A percentile compares a stretch with the other conserved stretches of the same genome.
phyloP scores from a whole-genome alignment of 2,797 vertebrate species.

The Borostomias antarcticus region DNA sequence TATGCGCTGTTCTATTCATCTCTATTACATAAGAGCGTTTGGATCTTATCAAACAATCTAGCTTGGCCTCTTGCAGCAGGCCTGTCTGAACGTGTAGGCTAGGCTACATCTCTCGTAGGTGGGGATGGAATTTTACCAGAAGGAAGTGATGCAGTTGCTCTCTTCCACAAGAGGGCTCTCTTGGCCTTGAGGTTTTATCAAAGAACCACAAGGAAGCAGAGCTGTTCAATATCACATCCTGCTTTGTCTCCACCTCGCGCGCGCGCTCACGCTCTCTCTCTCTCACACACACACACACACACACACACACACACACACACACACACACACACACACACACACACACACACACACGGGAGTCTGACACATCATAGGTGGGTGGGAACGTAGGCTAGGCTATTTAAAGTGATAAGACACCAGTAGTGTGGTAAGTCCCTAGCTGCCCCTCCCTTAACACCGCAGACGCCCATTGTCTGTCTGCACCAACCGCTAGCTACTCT shows the following conservation, averaged over 20 bases:
- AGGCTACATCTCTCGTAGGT: constrained; percentile 44
- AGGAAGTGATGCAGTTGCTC: neutral
- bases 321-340: neutral
- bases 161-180: constrained; percentile 55
- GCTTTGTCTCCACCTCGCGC: constrained; percentile 59
- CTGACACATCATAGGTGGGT: constrained; percentile 46
- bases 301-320: neutral
- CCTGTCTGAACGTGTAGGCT: constrained; percentile 37
- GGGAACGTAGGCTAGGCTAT: too few relatives aligned
- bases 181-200: constrained; percentile 27
- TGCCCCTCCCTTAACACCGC: neutral
- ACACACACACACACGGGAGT: neutral
- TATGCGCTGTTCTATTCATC: too few relatives aligned
- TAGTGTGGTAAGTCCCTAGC: constrained; percentile 28
- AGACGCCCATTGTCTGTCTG: constrained; percentile 12
- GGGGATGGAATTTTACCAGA: constrained; percentile 77
- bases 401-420: constrained; percentile 59
- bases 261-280: too few relatives aligned
- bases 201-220: constrained; percentile 48
- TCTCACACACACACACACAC: constrained; percentile 3
- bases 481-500: neutral
- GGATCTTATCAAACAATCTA: constrained; percentile 44
- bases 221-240: constrained; percentile 69
- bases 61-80: constrained; percentile 11
- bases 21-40: constrained; percentile 9